A percentile compares a stretch with the other conserved stretches of the same genome.
These are phyloP conservation scores for Xylota segnis DNA, from an alignment of 2,888 invertebrate species.

Conservation along the genomic window DNA sequence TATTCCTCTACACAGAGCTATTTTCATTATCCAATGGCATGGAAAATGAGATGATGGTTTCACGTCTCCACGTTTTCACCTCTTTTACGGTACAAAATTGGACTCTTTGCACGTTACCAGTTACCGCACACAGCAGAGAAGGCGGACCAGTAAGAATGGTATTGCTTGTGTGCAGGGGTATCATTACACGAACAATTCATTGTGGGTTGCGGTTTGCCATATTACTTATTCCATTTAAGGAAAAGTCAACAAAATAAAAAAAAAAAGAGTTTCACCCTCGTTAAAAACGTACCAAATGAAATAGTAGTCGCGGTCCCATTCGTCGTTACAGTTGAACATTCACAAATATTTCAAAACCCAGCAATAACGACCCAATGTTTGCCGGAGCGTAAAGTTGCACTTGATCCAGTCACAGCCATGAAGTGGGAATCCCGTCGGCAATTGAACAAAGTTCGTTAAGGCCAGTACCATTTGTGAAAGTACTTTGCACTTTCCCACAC, in stretches of 20 bases:
- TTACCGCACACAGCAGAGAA: slow-evolving; percentile 35
- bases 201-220: slow-evolving; percentile 77
- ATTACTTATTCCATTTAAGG: slow-evolving; percentile 75
- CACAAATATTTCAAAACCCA: slow-evolving; percentile 18
- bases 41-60: slow-evolving; percentile 14
- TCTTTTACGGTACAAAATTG: slow-evolving; percentile 39
- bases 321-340: slow-evolving; percentile 2
- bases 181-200: slow-evolving; percentile 74
- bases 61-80: slow-evolving; percentile 10
- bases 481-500: slow-evolving; percentile 60
- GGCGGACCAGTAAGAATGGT: slow-evolving; percentile 53
- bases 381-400: slow-evolving; percentile 62
- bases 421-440: slow-evolving; percentile 61
- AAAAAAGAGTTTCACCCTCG: slow-evolving; percentile 73
- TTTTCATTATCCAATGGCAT: slow-evolving; percentile 8
- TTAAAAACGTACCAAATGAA: slow-evolving; percentile 68
- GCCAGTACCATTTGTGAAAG: slow-evolving; percentile 54
- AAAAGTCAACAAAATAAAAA: slow-evolving; percentile 66
- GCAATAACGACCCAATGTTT: slow-evolving; percentile 50
- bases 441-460: slow-evolving; percentile 50
- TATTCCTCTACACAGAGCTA: not conserved
- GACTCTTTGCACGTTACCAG: slow-evolving; percentile 23
- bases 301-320: slow-evolving; percentile 50
- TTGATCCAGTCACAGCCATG: slow-evolving; percentile 47
- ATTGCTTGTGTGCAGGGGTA: slow-evolving; percentile 46